Evolutionary conservation across 2,797 vertebrate species (phyloP), one percentile per base, ranked within the genome.

Genomic region (Silurus lanzhouensis): DNA sequence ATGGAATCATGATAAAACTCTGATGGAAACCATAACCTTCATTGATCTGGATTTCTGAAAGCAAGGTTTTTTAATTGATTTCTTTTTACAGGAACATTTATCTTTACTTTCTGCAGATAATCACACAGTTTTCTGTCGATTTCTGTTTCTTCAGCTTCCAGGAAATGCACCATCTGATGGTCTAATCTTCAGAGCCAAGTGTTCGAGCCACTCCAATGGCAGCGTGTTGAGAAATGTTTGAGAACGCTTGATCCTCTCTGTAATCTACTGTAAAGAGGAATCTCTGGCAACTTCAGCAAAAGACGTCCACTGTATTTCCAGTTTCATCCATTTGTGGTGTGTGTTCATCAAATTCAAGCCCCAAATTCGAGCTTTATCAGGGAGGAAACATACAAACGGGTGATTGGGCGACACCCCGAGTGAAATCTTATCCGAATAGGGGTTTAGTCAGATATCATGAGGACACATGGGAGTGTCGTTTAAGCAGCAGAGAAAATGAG

Each of bases 141-240:
- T 68, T 4, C 22, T 38, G 38, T 38, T 38, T 38, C 38, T 61
- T 44, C 5, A 8, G 48, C 72, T 77, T 71, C 14, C 7, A 76
- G 25, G 12, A 70, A 86, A 63, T 13, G 52, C 80, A 70, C 85
- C 85, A 86, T 82, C 80, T 81, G 80, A 82, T 77, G 81, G 52
- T 68, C 80, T 77, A 58, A 77, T 82, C 70, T 17, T 46, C 48
- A 38, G 46, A 85, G 27, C 15, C 25, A 74, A 81, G 74, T 20
- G 22, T 14, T 64, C 78, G 22, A 63, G 38, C 7, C 27, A 55
- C 63, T 81, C 19, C 55, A 7, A 19, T 79, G 76, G 80, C 22
- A 64, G 27, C 46, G 48, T 19, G 48, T 38, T 38, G 38, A 38
- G 48, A 52, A 52, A 7, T 52, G 19, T 60, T 60, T 58, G 72